Evolutionary conservation across 2,113 vertebrate genomes (phyloP).

Genomic region (Solenodon paradoxus): DNA sequence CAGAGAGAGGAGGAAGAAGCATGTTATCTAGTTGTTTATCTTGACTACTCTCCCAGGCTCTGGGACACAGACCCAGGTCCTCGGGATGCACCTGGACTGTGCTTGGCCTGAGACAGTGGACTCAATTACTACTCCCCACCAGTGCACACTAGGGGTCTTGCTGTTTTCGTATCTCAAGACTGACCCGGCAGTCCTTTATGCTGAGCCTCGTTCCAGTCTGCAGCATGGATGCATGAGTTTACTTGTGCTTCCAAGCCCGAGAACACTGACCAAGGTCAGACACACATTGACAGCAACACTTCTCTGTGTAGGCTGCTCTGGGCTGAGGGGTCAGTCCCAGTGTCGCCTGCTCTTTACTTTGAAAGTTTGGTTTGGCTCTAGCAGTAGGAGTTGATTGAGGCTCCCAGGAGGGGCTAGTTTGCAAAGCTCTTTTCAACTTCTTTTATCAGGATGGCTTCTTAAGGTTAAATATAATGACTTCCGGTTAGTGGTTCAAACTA

Average conservation of each 20-base stretch:
- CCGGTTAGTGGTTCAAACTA: not conserved
- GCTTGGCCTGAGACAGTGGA: too few species aligned
- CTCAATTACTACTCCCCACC: too few species aligned
- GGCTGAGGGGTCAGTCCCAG: not conserved
- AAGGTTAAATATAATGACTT: not conserved
- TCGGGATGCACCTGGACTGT: too few species aligned
- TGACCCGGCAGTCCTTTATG: not conserved
- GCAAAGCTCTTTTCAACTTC: not conserved
- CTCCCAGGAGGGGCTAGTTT: not conserved
- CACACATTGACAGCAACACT: rapidly evolving
- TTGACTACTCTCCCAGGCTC: too few species aligned
- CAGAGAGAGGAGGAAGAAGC: too few species aligned
- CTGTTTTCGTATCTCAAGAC: not conserved
- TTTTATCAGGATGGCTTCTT: not conserved
- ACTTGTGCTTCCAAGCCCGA: not conserved
- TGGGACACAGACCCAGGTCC: too few species aligned
- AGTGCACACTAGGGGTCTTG: too few species aligned
- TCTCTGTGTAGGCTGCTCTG: not conserved
- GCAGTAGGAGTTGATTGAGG: not conserved
- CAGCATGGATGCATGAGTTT: not conserved
- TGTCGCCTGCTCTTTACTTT: not conserved
- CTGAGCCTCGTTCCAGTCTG: not conserved
- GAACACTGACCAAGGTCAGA: not conserved
- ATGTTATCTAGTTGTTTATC: too few species aligned
- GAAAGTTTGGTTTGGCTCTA: not conserved